A percentile compares a stretch with the other conserved stretches of the same genome.
These are phyloP conservation scores for Chaitophorus viminalis DNA, from an alignment of 2,888 invertebrate species.

Conservation along the genomic window DNA sequence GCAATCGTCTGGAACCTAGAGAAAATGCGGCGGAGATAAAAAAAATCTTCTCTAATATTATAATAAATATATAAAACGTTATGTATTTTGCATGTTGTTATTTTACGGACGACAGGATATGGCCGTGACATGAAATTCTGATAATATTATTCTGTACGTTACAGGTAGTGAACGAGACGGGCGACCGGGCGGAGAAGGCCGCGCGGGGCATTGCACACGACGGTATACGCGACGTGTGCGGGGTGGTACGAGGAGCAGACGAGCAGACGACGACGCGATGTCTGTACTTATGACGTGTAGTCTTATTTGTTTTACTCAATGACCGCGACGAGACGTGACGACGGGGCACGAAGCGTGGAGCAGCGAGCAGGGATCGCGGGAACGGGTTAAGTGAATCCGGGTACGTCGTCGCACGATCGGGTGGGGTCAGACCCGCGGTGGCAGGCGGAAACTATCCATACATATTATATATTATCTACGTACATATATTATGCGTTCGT, in stretches of 20 bases:
- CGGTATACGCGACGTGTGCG: neutral
- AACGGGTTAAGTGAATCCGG: neutral
- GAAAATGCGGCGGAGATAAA: too few species aligned
- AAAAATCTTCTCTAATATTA: too few species aligned
- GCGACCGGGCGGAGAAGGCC: neutral
- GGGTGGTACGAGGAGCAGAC: neutral
- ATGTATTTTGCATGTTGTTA: too few species aligned
- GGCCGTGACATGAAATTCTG: too few species aligned
- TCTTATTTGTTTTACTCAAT: neutral
- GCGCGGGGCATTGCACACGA: neutral
- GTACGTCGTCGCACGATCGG: neutral
- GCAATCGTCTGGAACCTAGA: too few species aligned
- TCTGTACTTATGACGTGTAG: neutral
- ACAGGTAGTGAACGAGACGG: neutral
- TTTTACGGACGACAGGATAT: too few species aligned
- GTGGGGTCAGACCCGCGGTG: neutral
- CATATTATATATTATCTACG: too few species aligned
- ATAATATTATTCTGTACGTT: too few species aligned
- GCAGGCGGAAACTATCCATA: too few species aligned
- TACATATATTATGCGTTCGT: too few species aligned
- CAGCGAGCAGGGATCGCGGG: neutral
- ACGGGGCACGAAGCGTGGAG: neutral
- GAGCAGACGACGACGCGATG: slow-evolving; percentile 1
- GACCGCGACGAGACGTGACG: neutral
- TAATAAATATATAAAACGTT: too few species aligned